These are phyloP conservation scores for Rhynchonycteris naso DNA, from an alignment of 2,797 vertebrate genomes.

Conservation along the genomic window DNA sequence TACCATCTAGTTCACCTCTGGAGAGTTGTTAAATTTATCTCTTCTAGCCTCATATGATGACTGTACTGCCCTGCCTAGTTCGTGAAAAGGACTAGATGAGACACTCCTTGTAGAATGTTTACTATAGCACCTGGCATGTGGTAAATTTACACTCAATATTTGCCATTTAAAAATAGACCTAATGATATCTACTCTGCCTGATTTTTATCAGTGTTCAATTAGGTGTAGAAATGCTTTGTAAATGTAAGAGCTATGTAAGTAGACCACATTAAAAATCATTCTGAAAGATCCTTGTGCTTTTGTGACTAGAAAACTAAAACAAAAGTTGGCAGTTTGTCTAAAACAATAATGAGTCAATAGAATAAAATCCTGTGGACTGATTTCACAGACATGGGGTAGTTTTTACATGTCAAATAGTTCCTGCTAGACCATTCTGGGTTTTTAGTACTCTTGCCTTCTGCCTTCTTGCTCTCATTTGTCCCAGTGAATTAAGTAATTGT, in stretches of 20 bases:
- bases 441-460: constrained; percentile 11
- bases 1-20: not conserved
- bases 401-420: constrained; percentile 6
- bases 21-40: not conserved
- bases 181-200: not conserved
- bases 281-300: constrained; percentile 25
- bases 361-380: constrained; percentile 31
- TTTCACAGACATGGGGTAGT: not conserved
- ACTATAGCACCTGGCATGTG: not conserved
- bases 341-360: constrained; percentile 52
- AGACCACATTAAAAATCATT: constrained; percentile 37
- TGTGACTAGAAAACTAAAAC: constrained; percentile 59
- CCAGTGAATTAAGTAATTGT: constrained; percentile 36
- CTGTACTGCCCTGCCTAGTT: not conserved
- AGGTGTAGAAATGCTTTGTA: constrained; percentile 45
- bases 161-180: not conserved
- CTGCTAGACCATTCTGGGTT: not conserved
- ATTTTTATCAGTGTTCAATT: constrained; percentile 26
- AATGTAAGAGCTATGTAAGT: constrained; percentile 1
- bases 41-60: not conserved
- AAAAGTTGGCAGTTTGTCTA: constrained; percentile 53
- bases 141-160: not conserved
- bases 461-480: constrained; percentile 9
- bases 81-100: not conserved
- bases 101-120: not conserved